Percentiles rank a stretch among this genome's conserved stretches.
phyloP scores from a whole-genome alignment of 2,113 vertebrate genomes.

The Thalassoma bifasciatum region DNA sequence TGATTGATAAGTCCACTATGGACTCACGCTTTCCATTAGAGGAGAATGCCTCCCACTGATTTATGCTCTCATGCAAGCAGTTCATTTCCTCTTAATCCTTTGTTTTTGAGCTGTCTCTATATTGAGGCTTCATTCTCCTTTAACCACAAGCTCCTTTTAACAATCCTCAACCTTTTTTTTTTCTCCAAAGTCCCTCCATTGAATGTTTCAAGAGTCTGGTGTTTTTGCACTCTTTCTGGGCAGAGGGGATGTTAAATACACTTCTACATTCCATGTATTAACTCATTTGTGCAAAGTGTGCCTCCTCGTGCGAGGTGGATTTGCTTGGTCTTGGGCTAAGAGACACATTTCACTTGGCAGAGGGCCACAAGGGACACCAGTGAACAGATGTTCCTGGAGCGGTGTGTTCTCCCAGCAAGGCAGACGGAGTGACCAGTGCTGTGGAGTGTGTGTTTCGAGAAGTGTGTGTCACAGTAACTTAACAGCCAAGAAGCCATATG shows the following conservation, averaged over 20 bases:
- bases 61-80: constrained; percentile 66
- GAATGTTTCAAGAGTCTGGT: constrained; percentile 28
- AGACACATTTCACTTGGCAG: constrained; percentile 57
- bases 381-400: constrained; percentile 73
- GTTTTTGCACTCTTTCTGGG: constrained; percentile 24
- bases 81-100: constrained; percentile 72
- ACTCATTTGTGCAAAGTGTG: constrained; percentile 37
- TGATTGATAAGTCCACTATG: constrained; percentile 74
- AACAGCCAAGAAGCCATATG: constrained; percentile 62
- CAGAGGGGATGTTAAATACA: constrained; percentile 45
- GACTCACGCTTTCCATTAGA: constrained; percentile 65
- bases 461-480: constrained; percentile 27
- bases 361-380: constrained; percentile 55
- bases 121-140: constrained; percentile 22
- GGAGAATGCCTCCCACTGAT: constrained; percentile 67
- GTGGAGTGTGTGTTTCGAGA: constrained; percentile 19
- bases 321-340: constrained; percentile 56
- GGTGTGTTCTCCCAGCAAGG: constrained; percentile 55
- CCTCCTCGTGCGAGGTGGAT: constrained; percentile 40
- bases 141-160: constrained; percentile 8
- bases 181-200: constrained; percentile 21
- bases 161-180: constrained; percentile 2
- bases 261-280: constrained; percentile 61
- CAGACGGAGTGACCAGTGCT: constrained; percentile 55
- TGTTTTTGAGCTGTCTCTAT: constrained; percentile 58